Evolutionary conservation across 2,113 vertebrate genomes (phyloP), one percentile per base, ranked within the genome.

Genomic region (Suricata suricatta): DNA sequence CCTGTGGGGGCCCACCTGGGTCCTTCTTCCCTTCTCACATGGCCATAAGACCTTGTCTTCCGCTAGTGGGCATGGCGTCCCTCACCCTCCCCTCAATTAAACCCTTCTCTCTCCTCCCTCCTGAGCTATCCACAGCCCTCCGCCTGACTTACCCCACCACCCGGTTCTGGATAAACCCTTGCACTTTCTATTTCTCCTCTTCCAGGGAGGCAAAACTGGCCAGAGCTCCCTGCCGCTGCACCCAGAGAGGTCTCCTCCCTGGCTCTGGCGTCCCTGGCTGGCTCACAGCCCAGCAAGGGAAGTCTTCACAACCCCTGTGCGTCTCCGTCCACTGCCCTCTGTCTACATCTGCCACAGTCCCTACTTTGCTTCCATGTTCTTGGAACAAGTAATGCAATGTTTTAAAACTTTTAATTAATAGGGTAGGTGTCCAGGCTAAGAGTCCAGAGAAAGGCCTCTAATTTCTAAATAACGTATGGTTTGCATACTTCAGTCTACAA

Each of bases 51-150:
- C 16, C 38, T 69, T n/a, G 68, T 77, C 35, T n/a, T 6, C 7
- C 8, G 5, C n/a, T 71, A 0, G 9, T 7, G n/a, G 11, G 72
- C 25, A 7, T 29, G 14, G 17, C 17, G 3, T 69, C 82, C 60
- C 72, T 0, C 47, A 29, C 44, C 2, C 21, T 69, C 13, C 38
- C 69, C 52, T 16, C 52, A 52, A 23, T 87, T 74, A 79, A 79
- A 82, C 29, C 29, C 14, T 63, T 33, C 64, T 64, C 25, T 29
- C 76, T 68, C 77, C 64, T 64, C 14, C 16, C 21, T 41, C 33
- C 57, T 25, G 27, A 31, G 54, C 81, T 29, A 44, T 41, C 33
- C 0, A 9, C 21, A 35, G 41, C 10, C 64, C 38, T 31, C 66
- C 33, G 19, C 74, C 86, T 15, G 31, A 68, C 41, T 15, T n/a